These are phyloP conservation scores for Drosophila nr. fundita DNA, from an alignment of 2,888 invertebrate species.

Conservation along the genomic window DNA sequence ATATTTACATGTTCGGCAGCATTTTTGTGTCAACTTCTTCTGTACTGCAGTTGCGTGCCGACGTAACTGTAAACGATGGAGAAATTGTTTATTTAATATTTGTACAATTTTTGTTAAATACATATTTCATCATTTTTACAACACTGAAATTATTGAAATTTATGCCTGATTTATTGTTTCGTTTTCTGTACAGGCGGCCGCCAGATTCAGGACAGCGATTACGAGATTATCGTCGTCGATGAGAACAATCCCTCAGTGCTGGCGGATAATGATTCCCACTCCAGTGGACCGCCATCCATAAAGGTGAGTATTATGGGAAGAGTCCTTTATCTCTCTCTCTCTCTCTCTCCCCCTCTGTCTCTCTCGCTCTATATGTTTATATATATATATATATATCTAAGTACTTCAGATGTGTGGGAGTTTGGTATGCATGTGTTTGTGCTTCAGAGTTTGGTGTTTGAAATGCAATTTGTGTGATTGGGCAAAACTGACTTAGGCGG, in stretches of 20 bases:
- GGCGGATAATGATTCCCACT: constrained; percentile 92
- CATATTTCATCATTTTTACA: background rate
- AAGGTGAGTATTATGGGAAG: constrained; percentile 88
- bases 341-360: background rate
- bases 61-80: background rate
- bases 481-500: background rate
- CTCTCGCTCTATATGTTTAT: background rate
- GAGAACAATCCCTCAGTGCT: constrained; percentile 93
- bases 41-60: constrained; percentile 3
- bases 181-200: constrained; percentile 78
- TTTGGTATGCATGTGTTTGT: background rate
- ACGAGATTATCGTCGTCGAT: constrained; percentile 95
- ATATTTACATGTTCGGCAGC: constrained; percentile 13
- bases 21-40: constrained; percentile 13
- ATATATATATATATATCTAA: background rate
- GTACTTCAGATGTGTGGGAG: background rate
- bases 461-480: constrained; percentile 1
- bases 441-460: background rate
- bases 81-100: background rate
- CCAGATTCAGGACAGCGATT: constrained; percentile 91
- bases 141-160: background rate
- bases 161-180: constrained; percentile 4
- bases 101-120: background rate
- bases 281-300: constrained; percentile 91
- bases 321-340: background rate